Evolutionary conservation across 2,888 invertebrate species (phyloP), one percentile per base, ranked within the genome.

Genomic region (Toxonevra muliebris): DNA sequence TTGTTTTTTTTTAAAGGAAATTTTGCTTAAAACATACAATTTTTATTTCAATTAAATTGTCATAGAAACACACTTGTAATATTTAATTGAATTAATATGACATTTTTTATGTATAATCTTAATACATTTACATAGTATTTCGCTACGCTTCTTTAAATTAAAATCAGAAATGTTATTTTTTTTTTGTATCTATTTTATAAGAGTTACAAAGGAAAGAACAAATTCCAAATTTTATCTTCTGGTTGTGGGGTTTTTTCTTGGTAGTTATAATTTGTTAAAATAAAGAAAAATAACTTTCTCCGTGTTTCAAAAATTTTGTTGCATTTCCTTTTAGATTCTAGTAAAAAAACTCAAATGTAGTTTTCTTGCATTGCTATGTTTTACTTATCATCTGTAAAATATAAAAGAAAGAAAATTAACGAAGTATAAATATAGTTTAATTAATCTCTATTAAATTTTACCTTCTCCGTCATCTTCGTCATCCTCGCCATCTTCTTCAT

Each of bases 401-500:
- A 30, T 30, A n/a, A n/a, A n/a, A n/a, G n/a, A n/a, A n/a, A n/a
- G 8, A 45, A 13, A 43, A 2, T 2, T 45, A 43, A 19, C 9
- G 11, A 20, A 17, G 17, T 42, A 11, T 11, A 60, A 19, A 41
- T 45, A 19, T 43, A 43, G 17, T 12, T 57, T 30, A n/a, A 13
- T 52, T 19, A 0, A 8, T 17, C 20, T 41, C 45, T 2, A 7
- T 19, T 48, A 41, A 40, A 20, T 60, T 48, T 58, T 55, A 74
- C 74, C 74, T 15, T 74, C 74, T 60, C 73, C 74, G 1, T 74
- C 74, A 60, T 79, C 81, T 45, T 78, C 75, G 77, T 80, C 81
- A 40, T 78, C 84, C 15, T 83, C 84, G 30, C 76, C 80, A 66
- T 82, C 80, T 30, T 85, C 84, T 67, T 85, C 85, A 42, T 84